These are phyloP conservation scores for Buphagus erythrorhynchus DNA, from an alignment of 2,797 vertebrate genomes.

Conservation along the genomic window DNA sequence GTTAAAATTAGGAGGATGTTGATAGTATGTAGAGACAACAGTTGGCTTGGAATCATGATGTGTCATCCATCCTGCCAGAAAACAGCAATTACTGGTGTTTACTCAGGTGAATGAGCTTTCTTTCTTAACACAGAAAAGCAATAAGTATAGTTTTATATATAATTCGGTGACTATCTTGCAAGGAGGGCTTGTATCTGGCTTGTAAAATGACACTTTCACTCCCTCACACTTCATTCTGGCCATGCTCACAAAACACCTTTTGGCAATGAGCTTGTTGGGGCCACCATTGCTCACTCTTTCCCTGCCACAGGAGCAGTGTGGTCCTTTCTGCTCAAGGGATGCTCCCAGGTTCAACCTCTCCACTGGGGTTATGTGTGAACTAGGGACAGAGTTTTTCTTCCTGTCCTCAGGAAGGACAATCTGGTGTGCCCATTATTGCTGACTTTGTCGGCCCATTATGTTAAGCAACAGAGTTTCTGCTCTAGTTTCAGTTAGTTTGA, in stretches of 20 bases:
- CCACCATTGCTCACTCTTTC: not conserved
- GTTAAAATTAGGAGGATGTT: not conserved
- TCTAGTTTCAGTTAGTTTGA: not conserved
- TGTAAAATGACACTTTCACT: not conserved
- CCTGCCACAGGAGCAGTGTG: not conserved
- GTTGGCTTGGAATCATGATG: not conserved
- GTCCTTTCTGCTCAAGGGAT: not conserved
- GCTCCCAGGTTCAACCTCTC: not conserved
- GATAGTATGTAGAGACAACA: not conserved
- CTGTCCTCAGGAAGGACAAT: not conserved
- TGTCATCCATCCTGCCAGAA: not conserved
- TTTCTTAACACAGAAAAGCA: not conserved
- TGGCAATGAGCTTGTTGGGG: not conserved
- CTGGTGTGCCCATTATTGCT: not conserved
- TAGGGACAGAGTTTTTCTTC: not conserved
- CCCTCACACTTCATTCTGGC: fast-evolving
- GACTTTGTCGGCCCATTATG: not conserved
- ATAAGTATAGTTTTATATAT: not conserved
- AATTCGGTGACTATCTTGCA: not conserved
- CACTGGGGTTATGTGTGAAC: not conserved
- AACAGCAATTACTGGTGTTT: not conserved
- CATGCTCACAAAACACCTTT: not conserved
- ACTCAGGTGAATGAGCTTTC: not conserved
- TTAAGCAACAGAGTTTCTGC: not conserved
- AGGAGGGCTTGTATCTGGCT: not conserved